phyloP scores from a whole-genome alignment of 64 coral and sea anemone genomes.

The Montipora foliosa region DNA sequence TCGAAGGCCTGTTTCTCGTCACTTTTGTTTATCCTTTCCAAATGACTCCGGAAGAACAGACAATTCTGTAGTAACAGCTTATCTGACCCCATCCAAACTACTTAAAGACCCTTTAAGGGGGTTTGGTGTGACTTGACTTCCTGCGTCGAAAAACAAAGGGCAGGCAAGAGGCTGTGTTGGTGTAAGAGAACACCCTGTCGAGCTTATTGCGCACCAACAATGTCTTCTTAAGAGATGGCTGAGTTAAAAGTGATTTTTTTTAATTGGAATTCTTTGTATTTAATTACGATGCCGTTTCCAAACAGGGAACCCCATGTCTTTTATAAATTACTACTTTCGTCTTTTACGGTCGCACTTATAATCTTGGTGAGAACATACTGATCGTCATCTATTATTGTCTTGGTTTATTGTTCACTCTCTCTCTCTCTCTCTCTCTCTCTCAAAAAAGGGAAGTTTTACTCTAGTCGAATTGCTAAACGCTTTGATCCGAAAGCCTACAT shows the following conservation, averaged over 20 bases:
- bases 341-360: neutral
- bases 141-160: conserved; percentile 46
- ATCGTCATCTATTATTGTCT: neutral
- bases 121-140: conserved; percentile 39
- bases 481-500: no score
- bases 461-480: neutral
- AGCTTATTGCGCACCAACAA: conserved; percentile 26
- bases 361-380: conserved; percentile 37
- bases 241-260: conserved; percentile 14
- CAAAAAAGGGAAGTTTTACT: neutral
- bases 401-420: neutral
- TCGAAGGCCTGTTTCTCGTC: conserved; percentile 32
- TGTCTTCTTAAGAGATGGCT: conserved; percentile 44
- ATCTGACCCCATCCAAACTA: conserved; percentile 61
- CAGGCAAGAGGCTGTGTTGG: conserved; percentile 40
- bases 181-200: conserved; percentile 43
- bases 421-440: neutral
- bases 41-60: conserved; percentile 53
- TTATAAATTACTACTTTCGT: neutral
- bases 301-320: conserved; percentile 13
- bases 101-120: conserved; percentile 61
- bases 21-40: conserved; percentile 59
- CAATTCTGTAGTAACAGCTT: conserved; percentile 44
- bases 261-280: conserved; percentile 44
- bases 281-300: conserved; percentile 34